phyloP scores from a whole-genome alignment of 2,888 invertebrate genomes.

The Agapostemon virescens region DNA sequence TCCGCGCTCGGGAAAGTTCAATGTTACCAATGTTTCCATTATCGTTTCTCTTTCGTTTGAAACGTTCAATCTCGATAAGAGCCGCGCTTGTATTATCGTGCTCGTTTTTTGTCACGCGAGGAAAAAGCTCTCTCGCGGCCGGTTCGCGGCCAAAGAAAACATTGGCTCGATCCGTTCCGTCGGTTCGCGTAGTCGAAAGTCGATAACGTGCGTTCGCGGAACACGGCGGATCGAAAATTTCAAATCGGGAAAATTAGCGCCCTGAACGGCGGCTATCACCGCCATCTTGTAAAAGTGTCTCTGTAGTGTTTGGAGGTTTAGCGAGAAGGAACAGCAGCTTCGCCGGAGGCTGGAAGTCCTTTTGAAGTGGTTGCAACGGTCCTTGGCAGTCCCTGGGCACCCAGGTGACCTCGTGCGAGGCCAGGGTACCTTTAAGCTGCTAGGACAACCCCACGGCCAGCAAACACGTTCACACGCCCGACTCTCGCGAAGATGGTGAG shows the following conservation, averaged over 20 bases:
- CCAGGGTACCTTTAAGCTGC: constrained; percentile 68
- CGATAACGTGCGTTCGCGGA: neutral
- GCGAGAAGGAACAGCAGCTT: constrained; percentile 72
- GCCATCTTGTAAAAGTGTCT: constrained; percentile 77
- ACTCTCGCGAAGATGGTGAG: constrained; percentile 75
- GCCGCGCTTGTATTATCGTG: neutral
- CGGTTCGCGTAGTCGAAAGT: neutral
- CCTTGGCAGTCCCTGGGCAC: constrained; percentile 75
- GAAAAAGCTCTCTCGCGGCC: neutral
- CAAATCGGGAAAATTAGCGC: constrained; percentile 59
- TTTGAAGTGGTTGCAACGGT: constrained; percentile 72
- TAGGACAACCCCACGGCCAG: constrained; percentile 61
- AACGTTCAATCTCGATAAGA: neutral
- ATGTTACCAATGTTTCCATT: neutral
- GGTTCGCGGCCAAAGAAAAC: neutral
- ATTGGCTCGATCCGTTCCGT: neutral
- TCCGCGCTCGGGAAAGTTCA: constrained; percentile 3
- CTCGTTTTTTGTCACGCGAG: neutral
- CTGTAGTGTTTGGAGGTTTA: constrained; percentile 74
- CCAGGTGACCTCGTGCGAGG: constrained; percentile 74
- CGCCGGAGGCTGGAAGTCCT: constrained; percentile 75
- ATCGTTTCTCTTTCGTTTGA: constrained; percentile 10
- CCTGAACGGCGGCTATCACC: constrained; percentile 56
- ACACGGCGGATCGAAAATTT: constrained; percentile 37
- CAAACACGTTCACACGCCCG: constrained; percentile 69